A percentile compares a stretch with the other conserved stretches of the same genome.
Evolutionary conservation across 2,797 vertebrate species (phyloP).

Genomic region (Arnoldichthys spilopterus): DNA sequence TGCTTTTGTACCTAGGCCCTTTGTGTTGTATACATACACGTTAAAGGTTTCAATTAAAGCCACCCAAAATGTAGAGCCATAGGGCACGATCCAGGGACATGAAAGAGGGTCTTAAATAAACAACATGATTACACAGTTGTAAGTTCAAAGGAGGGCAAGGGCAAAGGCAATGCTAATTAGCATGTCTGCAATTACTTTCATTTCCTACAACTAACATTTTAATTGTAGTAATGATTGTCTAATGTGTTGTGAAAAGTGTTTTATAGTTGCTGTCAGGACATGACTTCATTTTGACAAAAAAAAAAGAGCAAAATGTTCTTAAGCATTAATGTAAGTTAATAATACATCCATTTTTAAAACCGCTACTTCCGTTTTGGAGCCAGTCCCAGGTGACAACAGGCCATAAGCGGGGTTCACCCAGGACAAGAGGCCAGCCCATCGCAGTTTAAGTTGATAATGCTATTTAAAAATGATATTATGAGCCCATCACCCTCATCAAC

Average conservation of each 20-base stretch:
- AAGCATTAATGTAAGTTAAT: neutral
- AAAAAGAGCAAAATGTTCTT: neutral
- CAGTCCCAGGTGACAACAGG: too few species aligned
- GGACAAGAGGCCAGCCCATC: too few species aligned
- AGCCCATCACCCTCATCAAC: too few species aligned
- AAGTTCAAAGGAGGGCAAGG: neutral
- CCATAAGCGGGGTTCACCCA: too few species aligned
- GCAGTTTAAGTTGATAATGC: too few species aligned
- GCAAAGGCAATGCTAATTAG: neutral
- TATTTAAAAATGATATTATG: too few species aligned
- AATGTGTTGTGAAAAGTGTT: too few species aligned
- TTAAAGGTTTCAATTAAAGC: constrained; percentile 8
- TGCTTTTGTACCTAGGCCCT: neutral
- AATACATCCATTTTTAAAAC: too few species aligned
- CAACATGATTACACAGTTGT: neutral
- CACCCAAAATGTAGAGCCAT: neutral
- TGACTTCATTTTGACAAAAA: neutral
- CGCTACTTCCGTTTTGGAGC: too few species aligned
- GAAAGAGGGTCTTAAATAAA: neutral
- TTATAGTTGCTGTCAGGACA: neutral
- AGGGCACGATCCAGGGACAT: neutral
- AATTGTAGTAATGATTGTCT: neutral
- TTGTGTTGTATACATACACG: neutral
- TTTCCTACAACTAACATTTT: neutral
- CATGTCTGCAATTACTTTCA: too few species aligned